Evolutionary conservation across 2,113 vertebrate species (phyloP), one percentile per base, ranked within the genome.

Genomic region (Megaceryle torquata): DNA sequence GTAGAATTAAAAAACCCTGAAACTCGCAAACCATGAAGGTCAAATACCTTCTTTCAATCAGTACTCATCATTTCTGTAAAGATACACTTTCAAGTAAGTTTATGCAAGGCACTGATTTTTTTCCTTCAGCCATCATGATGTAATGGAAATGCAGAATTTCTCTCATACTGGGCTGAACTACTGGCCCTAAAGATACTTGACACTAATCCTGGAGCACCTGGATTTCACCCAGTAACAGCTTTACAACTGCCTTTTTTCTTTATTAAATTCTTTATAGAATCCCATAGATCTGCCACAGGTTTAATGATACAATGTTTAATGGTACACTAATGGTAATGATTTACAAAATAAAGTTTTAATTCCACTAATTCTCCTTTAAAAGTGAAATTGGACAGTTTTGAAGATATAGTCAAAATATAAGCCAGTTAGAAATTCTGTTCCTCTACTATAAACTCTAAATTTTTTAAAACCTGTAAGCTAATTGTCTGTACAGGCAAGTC

Each of bases 61-160:
- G 29, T 54, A 91, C 72, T 94, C 80, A 84, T 28, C 56, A 71
- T 21, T 82, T 79, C 86, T 87, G 43, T 35, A 35, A 67, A 74
- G 80, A 87, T 33, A 44, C 26, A 28, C 56, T 68, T 86, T 92
- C 93, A 97, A 92, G 84, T 83, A 88, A 70, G 94, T 41, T 79
- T 76, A 82, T 15, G 41, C 31, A 97, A 97, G 94, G 95, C 95
- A 97, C 95, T 91, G 83, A 69, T 85, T 71, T 88, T 70, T 86
- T 89, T 59, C 48, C 69, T 91, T 94, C 84, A 53, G 83, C 37
- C 53, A 71, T 39, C 8, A 53, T 3, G 18, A 85, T 33, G 69
- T 25, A 71, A 89, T 22, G 53, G 84, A 95, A 75, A 1, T 5
- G 24, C 8, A 64, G 20, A 64, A 91, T 44, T 94, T 86, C 64